A percentile compares a stretch with the other conserved stretches of the same genome.
Conservation (phyloP, 2,113 vertebrate species). For the Gambusia affinis region DNA sequence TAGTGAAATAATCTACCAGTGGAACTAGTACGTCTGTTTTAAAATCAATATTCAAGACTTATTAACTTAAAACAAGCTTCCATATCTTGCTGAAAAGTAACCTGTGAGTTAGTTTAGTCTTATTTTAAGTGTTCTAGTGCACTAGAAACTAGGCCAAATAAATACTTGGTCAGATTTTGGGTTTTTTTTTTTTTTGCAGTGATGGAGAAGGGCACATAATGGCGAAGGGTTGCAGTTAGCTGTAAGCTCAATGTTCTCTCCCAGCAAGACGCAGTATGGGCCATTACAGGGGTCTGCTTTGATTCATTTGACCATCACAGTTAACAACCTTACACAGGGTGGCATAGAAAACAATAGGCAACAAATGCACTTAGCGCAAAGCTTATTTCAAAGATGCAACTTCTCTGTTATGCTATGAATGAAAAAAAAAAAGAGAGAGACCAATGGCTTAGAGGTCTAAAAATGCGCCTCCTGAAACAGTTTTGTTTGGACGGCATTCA, state of each 20-base stretch:
- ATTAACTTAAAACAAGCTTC: no score
- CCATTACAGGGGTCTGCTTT: constrained; percentile 63
- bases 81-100: no score
- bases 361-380: background rate
- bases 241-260: constrained; percentile 53
- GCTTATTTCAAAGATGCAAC: background rate
- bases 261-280: constrained; percentile 38
- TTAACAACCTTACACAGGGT: constrained; percentile 56
- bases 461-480: background rate
- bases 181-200: no score
- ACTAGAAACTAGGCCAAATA: no score
- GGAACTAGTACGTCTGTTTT: no score
- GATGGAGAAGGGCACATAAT: no score
- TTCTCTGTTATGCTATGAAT: background rate
- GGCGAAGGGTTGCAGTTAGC: constrained; percentile 3
- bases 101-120: no score
- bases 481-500: constrained; percentile 7
- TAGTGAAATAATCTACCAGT: no score
- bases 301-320: constrained; percentile 69
- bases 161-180: no score
- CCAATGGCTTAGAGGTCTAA: background rate
- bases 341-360: constrained; percentile 38
- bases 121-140: no score
- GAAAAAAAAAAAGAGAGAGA: background rate
- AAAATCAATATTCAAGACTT: no score